These are phyloP conservation scores for Melanogrammus aeglefinus DNA, from an alignment of 2,797 vertebrate species.

Conservation along the genomic window DNA sequence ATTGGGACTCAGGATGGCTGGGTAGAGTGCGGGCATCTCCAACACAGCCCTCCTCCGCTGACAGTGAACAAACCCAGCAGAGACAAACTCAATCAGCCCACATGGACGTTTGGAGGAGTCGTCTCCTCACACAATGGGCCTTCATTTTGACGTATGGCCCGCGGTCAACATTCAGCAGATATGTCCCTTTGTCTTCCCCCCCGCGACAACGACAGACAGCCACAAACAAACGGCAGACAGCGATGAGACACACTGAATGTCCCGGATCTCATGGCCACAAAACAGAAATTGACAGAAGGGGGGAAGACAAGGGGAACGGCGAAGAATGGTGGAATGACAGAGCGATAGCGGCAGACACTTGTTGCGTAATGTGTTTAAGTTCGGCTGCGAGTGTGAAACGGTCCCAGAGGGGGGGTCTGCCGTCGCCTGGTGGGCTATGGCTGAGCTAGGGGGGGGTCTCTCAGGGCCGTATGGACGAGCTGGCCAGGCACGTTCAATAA, in stretches of 20 bases:
- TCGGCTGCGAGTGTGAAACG: no score
- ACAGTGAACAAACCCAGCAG: constrained; percentile 57
- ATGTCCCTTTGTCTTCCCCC: constrained; percentile 43
- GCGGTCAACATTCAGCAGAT: constrained; percentile 54
- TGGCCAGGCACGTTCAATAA: no score
- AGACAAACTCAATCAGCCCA: constrained; percentile 68
- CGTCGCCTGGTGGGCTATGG: no score
- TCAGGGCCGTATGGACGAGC: no score
- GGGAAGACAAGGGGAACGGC: neutral
- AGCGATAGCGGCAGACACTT: no score
- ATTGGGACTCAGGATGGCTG: constrained; percentile 12
- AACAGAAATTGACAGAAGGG: neutral
- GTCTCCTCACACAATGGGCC: constrained; percentile 51
- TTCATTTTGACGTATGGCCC: constrained; percentile 51
- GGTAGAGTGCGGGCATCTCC: constrained; percentile 8
- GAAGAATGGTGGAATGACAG: no score
- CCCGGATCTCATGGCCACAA: constrained; percentile 6
- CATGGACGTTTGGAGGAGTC: constrained; percentile 56
- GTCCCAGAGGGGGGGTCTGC: no score
- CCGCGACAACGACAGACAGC: constrained; percentile 49
- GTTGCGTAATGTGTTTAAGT: no score
- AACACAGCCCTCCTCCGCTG: constrained; percentile 45
- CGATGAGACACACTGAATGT: constrained; percentile 18
- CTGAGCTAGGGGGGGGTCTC: no score
- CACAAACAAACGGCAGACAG: constrained; percentile 34